Conservation (phyloP, 2,113 vertebrate genomes). For the Hucho hucho region DNA sequence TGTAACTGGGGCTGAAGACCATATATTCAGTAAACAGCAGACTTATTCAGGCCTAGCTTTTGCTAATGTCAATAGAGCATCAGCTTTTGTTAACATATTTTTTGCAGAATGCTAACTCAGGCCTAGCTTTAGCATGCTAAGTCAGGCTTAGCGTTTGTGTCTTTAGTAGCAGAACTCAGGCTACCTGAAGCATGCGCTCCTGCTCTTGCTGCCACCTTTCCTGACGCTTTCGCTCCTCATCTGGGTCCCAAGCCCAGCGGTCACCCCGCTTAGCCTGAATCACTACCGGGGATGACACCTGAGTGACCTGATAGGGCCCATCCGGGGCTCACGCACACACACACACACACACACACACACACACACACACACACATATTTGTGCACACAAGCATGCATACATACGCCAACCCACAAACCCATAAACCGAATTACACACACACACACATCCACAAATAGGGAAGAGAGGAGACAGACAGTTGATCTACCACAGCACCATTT, state of each 20-base stretch:
- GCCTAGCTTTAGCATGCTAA: not conserved
- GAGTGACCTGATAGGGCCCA: constrained; percentile 41
- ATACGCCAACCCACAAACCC: not conserved
- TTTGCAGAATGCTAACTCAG: not conserved
- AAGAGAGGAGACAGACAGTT: constrained; percentile 66
- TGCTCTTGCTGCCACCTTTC: constrained; percentile 96
- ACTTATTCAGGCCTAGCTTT: not conserved
- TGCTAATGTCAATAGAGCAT: too few species aligned
- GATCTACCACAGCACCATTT: constrained; percentile 72
- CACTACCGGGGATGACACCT: constrained; percentile 68
- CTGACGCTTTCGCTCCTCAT: constrained; percentile 94
- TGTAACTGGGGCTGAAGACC: not conserved
- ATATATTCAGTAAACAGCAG: not conserved
- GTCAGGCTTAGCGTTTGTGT: too few species aligned
- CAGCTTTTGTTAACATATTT: not conserved
- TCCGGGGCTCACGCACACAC: not conserved
- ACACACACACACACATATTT: constrained; percentile 2
- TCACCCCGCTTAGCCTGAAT: constrained; percentile 79
- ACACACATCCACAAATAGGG: constrained; percentile 54
- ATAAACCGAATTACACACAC: constrained; percentile 13
- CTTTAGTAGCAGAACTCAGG: not conserved
- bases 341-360: too few species aligned
- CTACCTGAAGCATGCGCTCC: constrained; percentile 94
- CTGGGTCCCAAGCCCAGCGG: constrained; percentile 93
- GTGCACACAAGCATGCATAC: not conserved